Evolutionary conservation across 2,888 invertebrate genomes (phyloP).

Genomic region (Cylindroiulus punctatus): DNA sequence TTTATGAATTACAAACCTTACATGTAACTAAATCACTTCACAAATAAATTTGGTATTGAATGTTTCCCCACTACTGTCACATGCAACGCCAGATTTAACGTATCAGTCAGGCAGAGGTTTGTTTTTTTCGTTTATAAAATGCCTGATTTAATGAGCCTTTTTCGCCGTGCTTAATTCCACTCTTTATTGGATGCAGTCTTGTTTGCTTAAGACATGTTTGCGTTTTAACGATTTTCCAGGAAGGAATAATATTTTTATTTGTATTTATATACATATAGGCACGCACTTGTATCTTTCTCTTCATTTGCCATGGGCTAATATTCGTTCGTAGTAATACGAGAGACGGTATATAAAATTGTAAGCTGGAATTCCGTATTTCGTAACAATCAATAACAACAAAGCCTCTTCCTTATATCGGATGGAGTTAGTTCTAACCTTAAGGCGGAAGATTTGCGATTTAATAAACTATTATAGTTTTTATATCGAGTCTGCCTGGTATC

Average conservation of each 20-base stretch:
- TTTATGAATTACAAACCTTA: too few species aligned
- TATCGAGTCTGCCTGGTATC: not conserved
- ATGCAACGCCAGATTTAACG: too few species aligned
- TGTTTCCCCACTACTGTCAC: too few species aligned
- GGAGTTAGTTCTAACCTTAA: not conserved
- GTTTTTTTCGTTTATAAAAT: not conserved
- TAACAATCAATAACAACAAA: constrained; percentile 21
- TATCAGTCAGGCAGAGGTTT: not conserved
- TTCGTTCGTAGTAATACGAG: constrained; percentile 1
- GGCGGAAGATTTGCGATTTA: constrained; percentile 35
- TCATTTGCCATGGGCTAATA: constrained; percentile 28
- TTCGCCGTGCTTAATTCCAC: constrained; percentile 3
- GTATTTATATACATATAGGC: not conserved
- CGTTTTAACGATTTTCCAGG: constrained; percentile 47
- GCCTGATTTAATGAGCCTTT: constrained; percentile 30
- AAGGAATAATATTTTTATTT: constrained; percentile 44
- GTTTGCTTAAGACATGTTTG: constrained; percentile 36
- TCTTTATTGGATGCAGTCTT: constrained; percentile 30
- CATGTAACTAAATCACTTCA: too few species aligned
- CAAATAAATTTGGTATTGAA: too few species aligned
- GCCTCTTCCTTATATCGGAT: not conserved
- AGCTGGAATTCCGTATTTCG: constrained; percentile 24
- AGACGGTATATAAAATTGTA: not conserved
- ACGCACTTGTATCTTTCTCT: constrained; percentile 3
- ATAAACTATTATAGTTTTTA: not conserved